Base-by-base conservation (phyloP, 92 coral and sea anemone species). In the Plumapathes pennacea region DNA sequence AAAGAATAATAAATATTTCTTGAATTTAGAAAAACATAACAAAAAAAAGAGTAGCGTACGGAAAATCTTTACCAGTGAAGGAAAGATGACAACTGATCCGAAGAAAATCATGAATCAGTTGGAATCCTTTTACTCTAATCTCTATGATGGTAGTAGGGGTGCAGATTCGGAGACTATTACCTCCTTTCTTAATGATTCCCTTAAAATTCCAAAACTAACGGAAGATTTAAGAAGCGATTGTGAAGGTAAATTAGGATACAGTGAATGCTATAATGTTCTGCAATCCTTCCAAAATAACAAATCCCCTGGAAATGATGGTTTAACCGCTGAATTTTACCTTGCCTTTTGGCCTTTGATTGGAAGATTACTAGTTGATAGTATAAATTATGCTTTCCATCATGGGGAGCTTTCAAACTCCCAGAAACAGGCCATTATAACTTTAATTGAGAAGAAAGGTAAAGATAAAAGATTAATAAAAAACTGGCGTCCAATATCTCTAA, bases 261-360 rank as follows among this genome's bases (percentile, higher is more conserved):
- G 19, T 6, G 44, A 41, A 54, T 54, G 56, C 20, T 54, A 61
- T 14, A 46, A 43, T 18, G 47, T 42, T 29, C 17, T 61, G 23
- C 53, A 30, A 61, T 21, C 57, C 52, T 27, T 45, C 37, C 44
- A 40, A 53, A 21, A 27, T 3, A 22, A 45, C 34, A 64, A 74
- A 26, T 51, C 67, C 23, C 53, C 67, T 42, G 82, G 74, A 17
- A 67, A 53, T 36, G 75, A 64, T 34, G 66, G 59, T 10, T 45
- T 55, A 7, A 31, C 75, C 37, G 46, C 60, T 15, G 81, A 73
- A 39, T 62, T 73, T 44, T 73, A 73, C 53, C 50, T 46, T 38
- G 25, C 63, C 19, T 73, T 73, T 54, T 73, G 81, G 81, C 21
- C 73, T 7, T 42, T 73, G 36, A 17, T 71, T 28, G 78, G 78